Evolutionary conservation across 2,888 invertebrate species (phyloP).

Genomic region (Hermaeophaga mercurialis): DNA sequence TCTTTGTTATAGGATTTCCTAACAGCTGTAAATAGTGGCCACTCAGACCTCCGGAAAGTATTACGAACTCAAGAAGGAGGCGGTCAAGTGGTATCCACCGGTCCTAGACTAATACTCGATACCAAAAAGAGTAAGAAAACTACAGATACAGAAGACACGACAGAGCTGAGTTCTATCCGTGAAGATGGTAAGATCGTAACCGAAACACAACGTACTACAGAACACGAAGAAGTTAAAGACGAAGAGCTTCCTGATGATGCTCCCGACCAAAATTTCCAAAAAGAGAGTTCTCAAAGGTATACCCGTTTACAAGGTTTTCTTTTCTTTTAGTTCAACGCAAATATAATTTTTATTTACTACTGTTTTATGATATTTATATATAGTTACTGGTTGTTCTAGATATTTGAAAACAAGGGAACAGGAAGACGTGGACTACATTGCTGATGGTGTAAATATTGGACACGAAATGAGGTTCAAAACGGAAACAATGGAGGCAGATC

Average conservation of each 20-base stretch:
- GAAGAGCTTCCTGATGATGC: slow-evolving; percentile 73
- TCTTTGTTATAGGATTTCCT: slow-evolving; percentile 69
- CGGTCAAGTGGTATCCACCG: slow-evolving; percentile 67
- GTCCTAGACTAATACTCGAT: slow-evolving; percentile 76
- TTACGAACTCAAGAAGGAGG: slow-evolving; percentile 65
- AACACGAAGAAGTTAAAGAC: slow-evolving; percentile 84
- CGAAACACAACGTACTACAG: slow-evolving; percentile 80
- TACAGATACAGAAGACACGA: slow-evolving; percentile 84
- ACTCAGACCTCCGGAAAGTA: slow-evolving; percentile 73
- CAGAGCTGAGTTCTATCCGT: slow-evolving; percentile 75
- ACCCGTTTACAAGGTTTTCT: too few species aligned
- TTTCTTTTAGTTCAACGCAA: too few species aligned
- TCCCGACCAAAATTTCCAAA: slow-evolving; percentile 57
- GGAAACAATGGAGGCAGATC: slow-evolving; percentile 81
- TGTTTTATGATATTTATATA: too few species aligned
- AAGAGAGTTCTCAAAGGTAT: slow-evolving; percentile 58
- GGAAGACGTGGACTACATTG: slow-evolving; percentile 81
- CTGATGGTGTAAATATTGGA: slow-evolving; percentile 79
- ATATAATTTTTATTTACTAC: too few species aligned
- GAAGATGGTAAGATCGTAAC: slow-evolving; percentile 86
- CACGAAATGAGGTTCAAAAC: slow-evolving; percentile 82
- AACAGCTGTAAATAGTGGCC: slow-evolving; percentile 69
- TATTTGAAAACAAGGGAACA: slow-evolving; percentile 78
- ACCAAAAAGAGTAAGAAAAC: slow-evolving; percentile 78
- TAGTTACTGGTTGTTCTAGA: slow-evolving; percentile 41